Percentiles rank a stretch among this genome's conserved stretches.
Conservation (phyloP, 2,797 vertebrate genomes). For the Artibeus jamaicensis region DNA sequence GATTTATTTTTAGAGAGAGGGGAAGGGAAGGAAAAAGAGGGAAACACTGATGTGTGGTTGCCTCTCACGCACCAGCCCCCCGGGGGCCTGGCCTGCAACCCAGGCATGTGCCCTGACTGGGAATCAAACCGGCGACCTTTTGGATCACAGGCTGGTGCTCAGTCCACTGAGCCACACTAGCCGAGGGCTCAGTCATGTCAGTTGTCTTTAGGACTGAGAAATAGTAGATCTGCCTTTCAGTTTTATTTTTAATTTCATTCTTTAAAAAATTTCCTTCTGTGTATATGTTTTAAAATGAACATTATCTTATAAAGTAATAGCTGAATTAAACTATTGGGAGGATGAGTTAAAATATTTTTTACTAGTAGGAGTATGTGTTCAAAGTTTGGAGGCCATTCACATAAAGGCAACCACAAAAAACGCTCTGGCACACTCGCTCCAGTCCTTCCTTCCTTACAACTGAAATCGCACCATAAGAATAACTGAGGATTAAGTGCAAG, state of each 20-base stretch:
- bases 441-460: neutral
- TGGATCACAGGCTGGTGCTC: too few relatives aligned
- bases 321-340: neutral
- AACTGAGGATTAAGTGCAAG: neutral
- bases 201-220: neutral
- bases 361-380: neutral
- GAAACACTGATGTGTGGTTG: too few relatives aligned
- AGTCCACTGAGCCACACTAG: too few relatives aligned
- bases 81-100: too few relatives aligned
- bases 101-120: too few relatives aligned
- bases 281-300: slow-evolving; percentile 26
- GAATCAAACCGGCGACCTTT: too few relatives aligned
- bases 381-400: neutral
- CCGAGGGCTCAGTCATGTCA: neutral
- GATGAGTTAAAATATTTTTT: neutral
- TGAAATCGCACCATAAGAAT: neutral
- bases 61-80: too few relatives aligned
- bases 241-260: neutral
- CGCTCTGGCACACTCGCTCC: neutral
- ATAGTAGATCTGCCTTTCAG: neutral
- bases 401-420: neutral
- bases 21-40: too few relatives aligned
- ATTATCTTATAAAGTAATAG: neutral
- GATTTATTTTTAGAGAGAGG: too few relatives aligned
- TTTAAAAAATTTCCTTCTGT: neutral